A percentile compares a stretch with the other conserved stretches of the same genome.
These are phyloP conservation scores for Rhyacophila evoluta DNA, from an alignment of 2,888 invertebrate species.

Conservation along the genomic window DNA sequence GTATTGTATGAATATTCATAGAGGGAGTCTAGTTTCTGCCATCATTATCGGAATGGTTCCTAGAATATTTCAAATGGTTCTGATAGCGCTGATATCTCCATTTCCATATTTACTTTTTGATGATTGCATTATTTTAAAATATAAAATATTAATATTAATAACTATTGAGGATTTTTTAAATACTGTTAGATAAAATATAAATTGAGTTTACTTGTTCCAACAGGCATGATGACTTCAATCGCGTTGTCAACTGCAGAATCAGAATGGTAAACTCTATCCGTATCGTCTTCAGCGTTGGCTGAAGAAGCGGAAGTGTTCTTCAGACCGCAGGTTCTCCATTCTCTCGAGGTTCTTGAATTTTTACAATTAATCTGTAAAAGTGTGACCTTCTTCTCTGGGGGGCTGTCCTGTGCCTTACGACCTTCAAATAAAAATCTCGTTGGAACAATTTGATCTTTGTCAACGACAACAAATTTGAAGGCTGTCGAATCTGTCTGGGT, in stretches of 20 bases:
- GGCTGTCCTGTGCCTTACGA: not conserved
- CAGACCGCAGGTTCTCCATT: constrained; percentile 39
- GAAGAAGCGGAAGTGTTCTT: constrained; percentile 52
- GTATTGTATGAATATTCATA: too few relatives aligned
- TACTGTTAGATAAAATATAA: too few relatives aligned
- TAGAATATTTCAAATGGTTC: too few relatives aligned
- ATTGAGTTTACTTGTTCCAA: constrained; percentile 51
- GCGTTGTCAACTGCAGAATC: constrained; percentile 48
- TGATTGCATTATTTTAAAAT: too few relatives aligned
- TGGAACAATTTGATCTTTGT: constrained; percentile 48
- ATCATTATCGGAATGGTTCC: too few relatives aligned
- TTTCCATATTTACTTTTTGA: too few relatives aligned
- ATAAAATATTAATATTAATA: too few relatives aligned
- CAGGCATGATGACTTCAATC: constrained; percentile 52
- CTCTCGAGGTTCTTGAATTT: constrained; percentile 34
- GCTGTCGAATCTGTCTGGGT: constrained; percentile 53
- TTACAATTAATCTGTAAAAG: constrained; percentile 36
- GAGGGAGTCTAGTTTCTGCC: too few relatives aligned
- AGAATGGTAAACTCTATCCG: constrained; percentile 54
- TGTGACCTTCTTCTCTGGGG: constrained; percentile 37
- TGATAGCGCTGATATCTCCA: too few relatives aligned
- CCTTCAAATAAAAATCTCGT: constrained; percentile 43
- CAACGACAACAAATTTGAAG: constrained; percentile 44
- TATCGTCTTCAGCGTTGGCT: constrained; percentile 50
- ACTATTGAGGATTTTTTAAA: too few relatives aligned